Evolutionary conservation across 2,113 vertebrate genomes (phyloP), one percentile per base, ranked within the genome.

Genomic region (Rhineura floridana): DNA sequence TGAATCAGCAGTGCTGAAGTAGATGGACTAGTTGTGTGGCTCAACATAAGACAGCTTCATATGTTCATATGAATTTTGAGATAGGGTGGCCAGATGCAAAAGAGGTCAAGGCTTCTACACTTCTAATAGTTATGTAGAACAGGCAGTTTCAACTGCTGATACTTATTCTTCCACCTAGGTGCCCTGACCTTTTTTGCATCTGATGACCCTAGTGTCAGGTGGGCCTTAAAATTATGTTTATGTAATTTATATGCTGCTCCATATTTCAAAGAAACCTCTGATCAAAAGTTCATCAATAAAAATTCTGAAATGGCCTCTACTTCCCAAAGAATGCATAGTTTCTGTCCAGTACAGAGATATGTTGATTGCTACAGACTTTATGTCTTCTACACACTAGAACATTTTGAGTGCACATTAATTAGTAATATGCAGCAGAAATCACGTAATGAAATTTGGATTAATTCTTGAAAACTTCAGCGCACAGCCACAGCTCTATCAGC

Each of bases 391-490:
- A 72, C 39, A 80, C 21, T 67, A 8, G 44, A 39, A 5, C 48
- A 70, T 75, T 52, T 50, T 23, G 69, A 81, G 76, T 67, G 3
- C 33, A 19, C 52, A 19, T 70, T 73, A 48, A 50, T 89, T 59
- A 79, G 28, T 63, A 44, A 81, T 48, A 48, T 21, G 48, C 75
- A 12, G 11, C 75, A 79, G 87, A 79, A 50, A 79, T 79, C 63
- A 36, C 48, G 65, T 39, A 72, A 67, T 73, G 65, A 79, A 80
- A 84, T 85, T 80, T 72, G 70, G 30, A 85, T 55, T 72, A 59
- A 85, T 33, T 85, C 39, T 69, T 80, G 36, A 79, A 79, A 84
- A 80, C 28, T 3, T 25, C 46, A 30, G 21, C 55, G 33, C 48
- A n/a, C n/a, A 62, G 39, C 86, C 67, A 28, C 59, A 73, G 65